Base-by-base conservation (phyloP, 1,140 invertebrate genomes). In the Pseudomyrmex flavicornis region DNA sequence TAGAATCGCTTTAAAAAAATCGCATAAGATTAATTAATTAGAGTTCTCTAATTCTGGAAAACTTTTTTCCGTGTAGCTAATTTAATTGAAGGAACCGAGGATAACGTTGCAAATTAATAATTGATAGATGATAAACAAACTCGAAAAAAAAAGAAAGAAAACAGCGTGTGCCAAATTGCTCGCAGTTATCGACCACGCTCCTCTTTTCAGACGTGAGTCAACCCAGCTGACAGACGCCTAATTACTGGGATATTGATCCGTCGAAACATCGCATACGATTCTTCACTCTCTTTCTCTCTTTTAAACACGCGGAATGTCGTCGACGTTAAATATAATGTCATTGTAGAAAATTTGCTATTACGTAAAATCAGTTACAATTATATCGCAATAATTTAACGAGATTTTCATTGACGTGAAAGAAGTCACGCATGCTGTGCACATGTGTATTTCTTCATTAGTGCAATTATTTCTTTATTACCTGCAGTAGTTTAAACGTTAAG, bases 201-300 rank as follows among this genome's bases (percentile, higher is more conserved):
- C 65, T 22, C 35, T 65, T 84, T 72, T 61, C 54, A 50, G 26
- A 17, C 17, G 10, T 13, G 26, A 63, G 59, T 65, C 44, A 59
- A 59, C 35, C 75, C 74, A 79, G 86, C 74, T 65, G 79, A 88
- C 83, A 76, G 75, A 83, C 74, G 85, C 65, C 79, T 89, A 89
- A 88, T 89, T 89, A 61, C 84, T 52, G 44, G 59, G 79, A 86
- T 88, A 89, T 89, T 84, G 84, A 89, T 84, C 87, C 74, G 82
- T 72, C 74, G 69, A 44, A 68, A 75, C 58, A 63, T 69, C 48
- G 65, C 50, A 22, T 56, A 63, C 76, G 83, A 75, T 61, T 73
- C 77, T 77, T 89, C 80, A 56, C 58, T 88, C 85, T 84, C 84
- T 88, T 7, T 35, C 35, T 35, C 35, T 35, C 35, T 35, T 35